Evolutionary conservation across 2,888 invertebrate species (phyloP).

Genomic region (Branchipolynoe longqiensis): DNA sequence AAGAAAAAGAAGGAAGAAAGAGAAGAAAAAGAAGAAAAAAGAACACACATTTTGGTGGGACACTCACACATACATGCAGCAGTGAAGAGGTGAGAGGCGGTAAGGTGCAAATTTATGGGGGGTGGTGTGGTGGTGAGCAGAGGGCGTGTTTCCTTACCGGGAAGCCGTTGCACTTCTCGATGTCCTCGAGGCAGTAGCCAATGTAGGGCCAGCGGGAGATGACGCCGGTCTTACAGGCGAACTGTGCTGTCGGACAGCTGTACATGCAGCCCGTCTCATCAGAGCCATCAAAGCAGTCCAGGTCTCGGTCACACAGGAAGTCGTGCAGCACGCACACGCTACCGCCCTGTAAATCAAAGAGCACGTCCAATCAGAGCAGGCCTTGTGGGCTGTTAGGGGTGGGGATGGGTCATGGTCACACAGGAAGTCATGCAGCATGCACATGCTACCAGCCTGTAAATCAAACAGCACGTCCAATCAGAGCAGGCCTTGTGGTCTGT

Average conservation of each 20-base stretch:
- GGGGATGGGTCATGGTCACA: constrained; percentile 59
- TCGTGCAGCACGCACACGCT: constrained; percentile 18
- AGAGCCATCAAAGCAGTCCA: constrained; percentile 60
- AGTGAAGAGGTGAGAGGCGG: no score
- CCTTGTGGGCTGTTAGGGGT: constrained; percentile 56
- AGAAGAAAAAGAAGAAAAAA: no score
- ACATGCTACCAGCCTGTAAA: background rate
- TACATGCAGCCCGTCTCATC: constrained; percentile 61
- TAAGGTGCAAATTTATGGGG: no score
- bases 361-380: constrained; percentile 57
- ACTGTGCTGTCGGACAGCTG: constrained; percentile 28
- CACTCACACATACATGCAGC: no score
- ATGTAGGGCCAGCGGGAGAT: constrained; percentile 53
- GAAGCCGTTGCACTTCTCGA: constrained; percentile 49
- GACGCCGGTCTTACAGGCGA: constrained; percentile 58
- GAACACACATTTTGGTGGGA: no score
- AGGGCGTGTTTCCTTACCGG: no score
- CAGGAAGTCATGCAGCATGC: constrained; percentile 24
- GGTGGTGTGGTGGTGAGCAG: no score
- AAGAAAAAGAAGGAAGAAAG: no score
- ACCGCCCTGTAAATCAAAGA: constrained; percentile 44
- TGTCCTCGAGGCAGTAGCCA: constrained; percentile 59
- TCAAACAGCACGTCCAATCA: constrained; percentile 60
- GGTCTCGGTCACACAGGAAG: constrained; percentile 59
- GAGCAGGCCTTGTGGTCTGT: constrained; percentile 58